Base-by-base conservation (phyloP, 2,888 invertebrate species). In the Cosmia trapezina region DNA sequence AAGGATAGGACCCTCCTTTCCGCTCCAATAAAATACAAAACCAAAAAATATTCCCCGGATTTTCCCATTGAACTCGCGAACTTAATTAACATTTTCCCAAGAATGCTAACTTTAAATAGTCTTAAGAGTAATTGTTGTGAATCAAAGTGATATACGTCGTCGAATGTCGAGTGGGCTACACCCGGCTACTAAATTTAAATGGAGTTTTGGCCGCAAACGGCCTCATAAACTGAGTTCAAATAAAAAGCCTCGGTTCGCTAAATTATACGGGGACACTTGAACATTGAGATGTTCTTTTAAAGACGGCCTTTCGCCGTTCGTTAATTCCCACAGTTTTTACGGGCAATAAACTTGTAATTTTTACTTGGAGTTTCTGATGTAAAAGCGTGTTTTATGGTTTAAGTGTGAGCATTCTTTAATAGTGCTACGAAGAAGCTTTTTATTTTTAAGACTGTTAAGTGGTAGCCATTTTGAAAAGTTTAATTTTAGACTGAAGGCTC, bases 61-160 rank as follows among this genome's bases (percentile, higher is more conserved):
- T 78, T 68, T 47, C 71, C 65, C 60, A 70, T 64, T 43, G 66
- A 75, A 70, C 41, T 45, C 89, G 87, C 87, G 75, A 88, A 89
- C 90, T 92, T 91, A 92, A 93, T 93, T 93, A 92, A 92, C 89
- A 91, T 93, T 91, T 89, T 83, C 86, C 85, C 85, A 89, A 85
- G 83, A 76, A 85, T 83, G 56, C 74, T 43, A 62, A 84, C 81
- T 85, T 85, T 83, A 85, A 89, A 89, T 83, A 83, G 87, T 81
- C 81, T 82, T 78, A 72, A 78, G 73, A 90, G 91, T 91, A 92
- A 93, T 92, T 90, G 90, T 88, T 87, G 87, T 86, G 90, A 91
- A 91, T 92, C 90, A 91, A 90, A 85, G 81, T 87, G 87, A 91
- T 89, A 89, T 87, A 87, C 85, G 80, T 81, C 80, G 74, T 75